Conservation (phyloP, 1,140 invertebrate genomes). For the Caenorhabditis inopinata region DNA sequence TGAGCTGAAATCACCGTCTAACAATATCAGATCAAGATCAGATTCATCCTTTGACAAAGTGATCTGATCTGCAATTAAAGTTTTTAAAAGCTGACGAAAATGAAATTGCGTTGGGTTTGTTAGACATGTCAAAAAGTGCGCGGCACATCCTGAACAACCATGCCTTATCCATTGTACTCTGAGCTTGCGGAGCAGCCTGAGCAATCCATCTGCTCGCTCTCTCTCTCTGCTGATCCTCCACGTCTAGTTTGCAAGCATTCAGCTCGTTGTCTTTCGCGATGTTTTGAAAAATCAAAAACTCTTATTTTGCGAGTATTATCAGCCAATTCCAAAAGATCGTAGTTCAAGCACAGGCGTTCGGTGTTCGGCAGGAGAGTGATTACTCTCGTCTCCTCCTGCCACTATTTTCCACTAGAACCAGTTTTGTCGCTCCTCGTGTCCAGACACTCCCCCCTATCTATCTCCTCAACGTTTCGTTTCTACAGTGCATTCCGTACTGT, state of each 20-base stretch:
- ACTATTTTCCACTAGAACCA: not conserved
- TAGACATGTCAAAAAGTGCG: too few species aligned
- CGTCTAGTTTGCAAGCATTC: too few species aligned
- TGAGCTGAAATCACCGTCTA: too few species aligned
- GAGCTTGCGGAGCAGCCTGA: not conserved
- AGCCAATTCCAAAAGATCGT: not conserved
- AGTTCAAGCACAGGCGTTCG: not conserved
- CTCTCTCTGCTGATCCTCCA: not conserved
- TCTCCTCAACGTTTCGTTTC: not conserved
- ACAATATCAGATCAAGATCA: too few species aligned
- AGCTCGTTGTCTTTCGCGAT: too few species aligned
- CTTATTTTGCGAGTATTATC: too few species aligned
- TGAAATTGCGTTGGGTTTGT: too few species aligned
- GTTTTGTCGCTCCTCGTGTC: not conserved
- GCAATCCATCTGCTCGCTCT: not conserved
- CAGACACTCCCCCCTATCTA: not conserved
- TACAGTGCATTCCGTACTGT: constrained; percentile 15
- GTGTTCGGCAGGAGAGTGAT: not conserved
- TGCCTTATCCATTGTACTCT: not conserved
- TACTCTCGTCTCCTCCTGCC: not conserved
- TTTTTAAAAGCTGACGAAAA: too few species aligned
- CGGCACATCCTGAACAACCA: not conserved
- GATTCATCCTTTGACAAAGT: too few species aligned
- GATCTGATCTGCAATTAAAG: too few species aligned
- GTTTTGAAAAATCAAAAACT: too few species aligned